These are phyloP conservation scores for Gastracanthus pulcherrimus DNA, from an alignment of 2,888 invertebrate species.

Conservation along the genomic window DNA sequence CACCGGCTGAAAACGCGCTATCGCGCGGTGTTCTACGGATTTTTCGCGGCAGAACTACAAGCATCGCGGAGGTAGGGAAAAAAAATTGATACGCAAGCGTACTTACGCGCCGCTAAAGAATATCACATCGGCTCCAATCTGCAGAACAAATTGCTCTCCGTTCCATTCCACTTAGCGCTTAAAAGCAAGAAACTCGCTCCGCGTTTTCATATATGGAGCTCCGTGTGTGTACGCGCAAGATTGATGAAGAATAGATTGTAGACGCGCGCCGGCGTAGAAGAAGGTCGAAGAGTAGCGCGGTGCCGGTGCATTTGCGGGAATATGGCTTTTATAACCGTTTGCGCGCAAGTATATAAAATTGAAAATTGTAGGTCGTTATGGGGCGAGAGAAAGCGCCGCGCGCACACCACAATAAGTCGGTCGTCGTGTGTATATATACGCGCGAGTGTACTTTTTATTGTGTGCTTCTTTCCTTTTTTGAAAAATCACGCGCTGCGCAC, in stretches of 20 bases:
- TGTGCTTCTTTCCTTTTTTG: neutral
- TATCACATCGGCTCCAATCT: slow-evolving; percentile 2
- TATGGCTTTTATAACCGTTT: neutral
- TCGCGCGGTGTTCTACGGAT: neutral
- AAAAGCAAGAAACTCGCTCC: slow-evolving; percentile 36
- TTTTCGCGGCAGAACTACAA: too few relatives aligned
- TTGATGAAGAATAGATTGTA: slow-evolving; percentile 50
- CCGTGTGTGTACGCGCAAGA: neutral
- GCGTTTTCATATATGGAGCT: neutral
- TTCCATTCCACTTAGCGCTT: slow-evolving; percentile 42
- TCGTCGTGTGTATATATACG: neutral
- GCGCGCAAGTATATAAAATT: slow-evolving; percentile 33
- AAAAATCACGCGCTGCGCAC: slow-evolving; percentile 31
- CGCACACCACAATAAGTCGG: slow-evolving; percentile 15
- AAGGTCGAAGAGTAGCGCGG: neutral
- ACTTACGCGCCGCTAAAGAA: neutral
- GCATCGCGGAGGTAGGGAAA: too few relatives aligned
- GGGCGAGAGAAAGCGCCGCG: slow-evolving; percentile 22
- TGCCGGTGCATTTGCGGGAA: too few relatives aligned
- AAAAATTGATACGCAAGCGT: too few relatives aligned
- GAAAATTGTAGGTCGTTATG: slow-evolving; percentile 42
- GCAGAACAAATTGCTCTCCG: slow-evolving; percentile 40
- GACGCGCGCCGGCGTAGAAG: neutral
- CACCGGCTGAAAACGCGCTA: too few relatives aligned
- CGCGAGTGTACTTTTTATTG: too few relatives aligned